These are phyloP conservation scores for Chaetorhynchus papuensis DNA, from an alignment of 2,113 vertebrate species.

Conservation along the genomic window DNA sequence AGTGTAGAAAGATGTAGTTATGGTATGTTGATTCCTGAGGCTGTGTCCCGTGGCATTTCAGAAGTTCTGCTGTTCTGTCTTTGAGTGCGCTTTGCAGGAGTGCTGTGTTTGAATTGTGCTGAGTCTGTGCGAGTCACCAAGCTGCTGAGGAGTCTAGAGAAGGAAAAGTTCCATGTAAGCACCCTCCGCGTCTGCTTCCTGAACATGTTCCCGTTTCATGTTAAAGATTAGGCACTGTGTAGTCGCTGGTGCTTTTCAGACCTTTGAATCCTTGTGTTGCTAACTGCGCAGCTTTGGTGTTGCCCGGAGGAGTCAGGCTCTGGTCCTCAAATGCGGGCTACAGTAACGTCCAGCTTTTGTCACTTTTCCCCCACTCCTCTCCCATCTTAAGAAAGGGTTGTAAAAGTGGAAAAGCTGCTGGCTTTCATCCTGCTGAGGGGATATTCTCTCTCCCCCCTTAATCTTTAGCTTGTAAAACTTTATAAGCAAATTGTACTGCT, in stretches of 20 bases:
- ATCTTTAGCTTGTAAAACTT: not conserved
- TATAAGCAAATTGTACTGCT: not conserved
- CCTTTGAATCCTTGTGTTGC: fast-evolving
- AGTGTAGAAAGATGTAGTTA: fast-evolving
- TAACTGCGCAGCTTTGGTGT: not conserved
- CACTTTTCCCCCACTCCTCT: fast-evolving
- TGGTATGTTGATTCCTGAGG: fast-evolving
- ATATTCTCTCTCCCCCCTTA: not conserved
- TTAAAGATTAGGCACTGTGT: not conserved
- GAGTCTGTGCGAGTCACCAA: not conserved
- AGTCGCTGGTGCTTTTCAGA: not conserved
- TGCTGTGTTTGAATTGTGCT: not conserved
- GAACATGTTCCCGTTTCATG: fast-evolving
- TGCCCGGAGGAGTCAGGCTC: not conserved
- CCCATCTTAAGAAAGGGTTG: not conserved
- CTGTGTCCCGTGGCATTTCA: not conserved
- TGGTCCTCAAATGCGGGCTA: not conserved
- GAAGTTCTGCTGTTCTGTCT: not conserved
- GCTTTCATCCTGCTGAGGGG: not conserved
- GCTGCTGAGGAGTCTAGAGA: not conserved
- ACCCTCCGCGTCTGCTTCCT: not conserved
- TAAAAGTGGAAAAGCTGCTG: not conserved
- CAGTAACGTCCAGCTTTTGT: not conserved
- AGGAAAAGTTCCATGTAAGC: not conserved
- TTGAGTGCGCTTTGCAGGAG: not conserved